Evolutionary conservation across 2,888 invertebrate species (phyloP).

Genomic region (Cantharis rufa): DNA sequence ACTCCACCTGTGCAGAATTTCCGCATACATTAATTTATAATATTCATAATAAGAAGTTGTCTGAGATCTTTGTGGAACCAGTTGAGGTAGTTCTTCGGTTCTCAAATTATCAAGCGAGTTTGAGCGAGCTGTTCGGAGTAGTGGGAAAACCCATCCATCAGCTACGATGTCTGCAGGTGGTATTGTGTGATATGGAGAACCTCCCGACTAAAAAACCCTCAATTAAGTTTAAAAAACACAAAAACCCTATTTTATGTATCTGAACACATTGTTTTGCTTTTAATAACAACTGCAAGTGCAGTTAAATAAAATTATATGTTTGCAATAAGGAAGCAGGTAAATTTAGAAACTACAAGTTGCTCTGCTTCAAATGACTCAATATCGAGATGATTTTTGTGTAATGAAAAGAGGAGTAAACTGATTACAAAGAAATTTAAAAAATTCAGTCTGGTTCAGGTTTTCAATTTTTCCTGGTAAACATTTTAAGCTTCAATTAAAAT

Average conservation of each 20-base stretch:
- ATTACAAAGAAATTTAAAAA: neutral
- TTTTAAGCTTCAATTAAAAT: no score
- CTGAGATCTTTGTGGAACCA: slow-evolving; percentile 41
- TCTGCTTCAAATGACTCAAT: neutral
- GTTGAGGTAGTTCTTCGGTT: slow-evolving; percentile 51
- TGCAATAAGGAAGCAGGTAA: no score
- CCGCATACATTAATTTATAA: slow-evolving; percentile 86
- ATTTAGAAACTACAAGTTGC: no score
- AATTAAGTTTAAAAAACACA: neutral
- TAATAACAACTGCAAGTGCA: no score
- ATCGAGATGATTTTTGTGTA: neutral
- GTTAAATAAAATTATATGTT: no score
- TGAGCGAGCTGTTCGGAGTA: slow-evolving; percentile 67
- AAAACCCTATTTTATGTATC: neutral
- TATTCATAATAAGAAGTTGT: slow-evolving; percentile 71
- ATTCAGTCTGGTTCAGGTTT: neutral
- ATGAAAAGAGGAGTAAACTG: neutral
- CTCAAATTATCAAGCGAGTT: slow-evolving; percentile 79
- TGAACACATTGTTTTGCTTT: neutral
- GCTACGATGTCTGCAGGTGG: slow-evolving; percentile 76
- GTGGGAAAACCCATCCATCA: slow-evolving; percentile 77
- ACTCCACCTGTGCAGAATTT: slow-evolving; percentile 72
- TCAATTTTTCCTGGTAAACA: no score
- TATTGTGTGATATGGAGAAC: slow-evolving; percentile 90
- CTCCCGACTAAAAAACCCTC: slow-evolving; percentile 63